Conservation (phyloP, 2,888 invertebrate species). For the Plusia festucae region DNA sequence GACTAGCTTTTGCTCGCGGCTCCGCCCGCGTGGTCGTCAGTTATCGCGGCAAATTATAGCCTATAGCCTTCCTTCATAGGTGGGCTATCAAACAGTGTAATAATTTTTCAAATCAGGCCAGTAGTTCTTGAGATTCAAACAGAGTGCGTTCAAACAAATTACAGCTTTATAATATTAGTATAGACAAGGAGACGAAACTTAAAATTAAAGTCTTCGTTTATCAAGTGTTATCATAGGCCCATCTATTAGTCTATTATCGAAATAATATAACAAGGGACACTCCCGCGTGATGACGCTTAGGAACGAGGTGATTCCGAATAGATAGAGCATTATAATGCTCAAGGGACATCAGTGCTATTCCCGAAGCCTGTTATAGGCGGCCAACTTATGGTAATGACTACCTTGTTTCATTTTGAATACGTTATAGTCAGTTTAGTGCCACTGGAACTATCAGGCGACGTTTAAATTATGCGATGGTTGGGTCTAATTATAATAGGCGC, state of each 20-base stretch:
- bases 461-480: constrained; percentile 8
- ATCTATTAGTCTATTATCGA: constrained; percentile 23
- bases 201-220: background rate
- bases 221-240: background rate
- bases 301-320: constrained; percentile 47
- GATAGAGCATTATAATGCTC: constrained; percentile 50
- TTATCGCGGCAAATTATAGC: too few species aligned
- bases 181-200: background rate
- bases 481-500: background rate
- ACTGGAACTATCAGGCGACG: constrained; percentile 21
- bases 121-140: too few species aligned
- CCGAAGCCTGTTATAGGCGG: constrained; percentile 30
- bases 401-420: constrained; percentile 44
- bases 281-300: constrained; percentile 24
- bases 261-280: constrained; percentile 35
- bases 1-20: too few species aligned
- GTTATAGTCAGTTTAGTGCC: constrained; percentile 19
- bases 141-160: too few species aligned
- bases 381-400: constrained; percentile 45
- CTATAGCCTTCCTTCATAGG: too few species aligned
- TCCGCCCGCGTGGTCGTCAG: too few species aligned
- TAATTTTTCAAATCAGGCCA: too few species aligned
- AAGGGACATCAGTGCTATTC: constrained; percentile 35
- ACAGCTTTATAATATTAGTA: too few species aligned
- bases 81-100: too few species aligned